phyloP scores from a whole-genome alignment of 2,888 invertebrate genomes.

The Drosophila mimica region DNA sequence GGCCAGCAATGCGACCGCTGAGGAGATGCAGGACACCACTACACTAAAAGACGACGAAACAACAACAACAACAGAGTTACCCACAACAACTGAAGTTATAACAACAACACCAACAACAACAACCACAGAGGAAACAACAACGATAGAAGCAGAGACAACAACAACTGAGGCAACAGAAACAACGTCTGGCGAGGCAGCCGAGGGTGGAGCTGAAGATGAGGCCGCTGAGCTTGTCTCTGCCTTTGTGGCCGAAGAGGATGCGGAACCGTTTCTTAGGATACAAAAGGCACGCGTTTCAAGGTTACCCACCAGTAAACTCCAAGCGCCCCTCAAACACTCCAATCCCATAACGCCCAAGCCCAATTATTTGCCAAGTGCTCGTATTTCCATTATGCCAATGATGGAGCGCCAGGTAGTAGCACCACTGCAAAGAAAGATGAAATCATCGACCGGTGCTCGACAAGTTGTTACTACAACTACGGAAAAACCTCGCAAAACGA shows the following conservation, averaged over 20 bases:
- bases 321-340: constrained; percentile 72
- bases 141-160: constrained; percentile 51
- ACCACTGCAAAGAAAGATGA: constrained; percentile 26
- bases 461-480: constrained; percentile 31
- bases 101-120: constrained; percentile 40
- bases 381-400: constrained; percentile 60
- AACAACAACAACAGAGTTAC: constrained; percentile 42
- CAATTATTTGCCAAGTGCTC: constrained; percentile 69
- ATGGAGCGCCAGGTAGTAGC: constrained; percentile 61
- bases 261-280: constrained; percentile 76
- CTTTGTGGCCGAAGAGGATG: constrained; percentile 73
- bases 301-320: constrained; percentile 76
- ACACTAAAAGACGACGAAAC: constrained; percentile 45
- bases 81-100: constrained; percentile 41
- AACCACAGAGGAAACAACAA: constrained; percentile 49
- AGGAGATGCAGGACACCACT: constrained; percentile 50
- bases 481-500: constrained; percentile 32
- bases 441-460: constrained; percentile 9
- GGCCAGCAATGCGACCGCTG: constrained; percentile 44
- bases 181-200: constrained; percentile 58
- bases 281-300: constrained; percentile 77
- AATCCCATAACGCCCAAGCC: constrained; percentile 72
- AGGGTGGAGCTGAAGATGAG: constrained; percentile 63
- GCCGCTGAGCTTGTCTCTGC: constrained; percentile 79
- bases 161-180: constrained; percentile 55